These are phyloP conservation scores for Alligator sinensis DNA, from an alignment of 2,113 vertebrate species.

Conservation along the genomic window DNA sequence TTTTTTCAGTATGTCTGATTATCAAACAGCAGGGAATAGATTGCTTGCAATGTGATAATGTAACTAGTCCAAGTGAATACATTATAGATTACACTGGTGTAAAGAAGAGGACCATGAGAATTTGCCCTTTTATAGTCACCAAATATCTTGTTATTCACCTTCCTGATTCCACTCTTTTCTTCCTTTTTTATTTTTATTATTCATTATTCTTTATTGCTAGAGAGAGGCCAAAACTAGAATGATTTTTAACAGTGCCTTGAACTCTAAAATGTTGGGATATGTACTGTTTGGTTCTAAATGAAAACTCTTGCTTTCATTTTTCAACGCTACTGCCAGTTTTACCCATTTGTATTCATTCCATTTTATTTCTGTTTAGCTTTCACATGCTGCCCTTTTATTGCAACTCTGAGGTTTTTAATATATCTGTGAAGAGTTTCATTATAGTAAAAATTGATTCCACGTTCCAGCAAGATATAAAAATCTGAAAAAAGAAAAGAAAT, in stretches of 20 bases:
- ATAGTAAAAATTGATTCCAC: conserved; percentile 28
- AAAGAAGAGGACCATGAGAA: not conserved
- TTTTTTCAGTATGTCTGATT: rapidly evolving
- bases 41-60: not conserved
- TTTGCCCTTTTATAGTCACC: not conserved
- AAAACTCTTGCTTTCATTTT: not conserved
- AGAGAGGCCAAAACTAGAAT: not conserved
- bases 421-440: not conserved
- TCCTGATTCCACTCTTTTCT: not conserved
- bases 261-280: not conserved
- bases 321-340: not conserved
- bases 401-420: conserved; percentile 11
- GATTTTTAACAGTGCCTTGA: not conserved
- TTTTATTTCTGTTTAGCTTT: not conserved
- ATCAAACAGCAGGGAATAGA: not conserved
- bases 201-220: not conserved
- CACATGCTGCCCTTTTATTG: not conserved
- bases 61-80: not conserved
- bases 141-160: not conserved
- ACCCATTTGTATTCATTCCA: not conserved
- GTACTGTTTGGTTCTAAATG: not conserved
- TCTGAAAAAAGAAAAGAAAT: not conserved
- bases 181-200: not conserved
- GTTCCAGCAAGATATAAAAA: not conserved
- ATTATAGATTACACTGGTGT: not conserved